A percentile compares a stretch with the other conserved stretches of the same genome.
phyloP scores from a whole-genome alignment of 2,888 invertebrate species.

The Erynnis tages region DNA sequence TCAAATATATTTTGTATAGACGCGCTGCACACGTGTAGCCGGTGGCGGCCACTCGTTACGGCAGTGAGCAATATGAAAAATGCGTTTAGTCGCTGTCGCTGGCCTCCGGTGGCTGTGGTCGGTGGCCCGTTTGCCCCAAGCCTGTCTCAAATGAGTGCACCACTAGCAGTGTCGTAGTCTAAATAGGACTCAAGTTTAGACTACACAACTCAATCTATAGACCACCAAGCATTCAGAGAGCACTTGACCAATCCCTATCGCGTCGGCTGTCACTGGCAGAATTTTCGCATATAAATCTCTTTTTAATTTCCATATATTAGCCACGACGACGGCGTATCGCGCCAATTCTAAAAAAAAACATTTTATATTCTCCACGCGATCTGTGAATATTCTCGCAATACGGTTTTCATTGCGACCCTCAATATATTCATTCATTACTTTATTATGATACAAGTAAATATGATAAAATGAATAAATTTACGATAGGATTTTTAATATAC shows the following conservation, averaged over 20 bases:
- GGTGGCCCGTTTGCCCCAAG: no score
- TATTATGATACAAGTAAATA: slow-evolving; percentile 4
- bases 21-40: no score
- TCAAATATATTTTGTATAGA: no score
- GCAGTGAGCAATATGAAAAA: no score
- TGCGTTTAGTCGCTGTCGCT: no score
- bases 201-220: not conserved
- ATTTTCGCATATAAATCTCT: slow-evolving; percentile 20
- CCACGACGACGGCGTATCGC: slow-evolving; percentile 3
- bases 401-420: slow-evolving; percentile 12
- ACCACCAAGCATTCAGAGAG: slow-evolving; percentile 4
- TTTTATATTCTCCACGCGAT: slow-evolving; percentile 22
- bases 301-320: slow-evolving; percentile 28
- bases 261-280: slow-evolving; percentile 17
- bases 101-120: no score
- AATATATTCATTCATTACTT: slow-evolving; percentile 21
- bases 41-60: no score
- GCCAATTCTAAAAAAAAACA: slow-evolving; percentile 20
- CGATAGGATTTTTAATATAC: no score
- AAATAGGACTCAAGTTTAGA: no score
- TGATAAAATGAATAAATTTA: not conserved
- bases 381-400: slow-evolving; percentile 15
- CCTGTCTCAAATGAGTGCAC: no score
- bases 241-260: slow-evolving; percentile 12
- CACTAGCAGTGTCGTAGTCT: no score